These are phyloP conservation scores for Nycticryphes semicollaris DNA, from an alignment of 2,113 vertebrate genomes.

Conservation along the genomic window DNA sequence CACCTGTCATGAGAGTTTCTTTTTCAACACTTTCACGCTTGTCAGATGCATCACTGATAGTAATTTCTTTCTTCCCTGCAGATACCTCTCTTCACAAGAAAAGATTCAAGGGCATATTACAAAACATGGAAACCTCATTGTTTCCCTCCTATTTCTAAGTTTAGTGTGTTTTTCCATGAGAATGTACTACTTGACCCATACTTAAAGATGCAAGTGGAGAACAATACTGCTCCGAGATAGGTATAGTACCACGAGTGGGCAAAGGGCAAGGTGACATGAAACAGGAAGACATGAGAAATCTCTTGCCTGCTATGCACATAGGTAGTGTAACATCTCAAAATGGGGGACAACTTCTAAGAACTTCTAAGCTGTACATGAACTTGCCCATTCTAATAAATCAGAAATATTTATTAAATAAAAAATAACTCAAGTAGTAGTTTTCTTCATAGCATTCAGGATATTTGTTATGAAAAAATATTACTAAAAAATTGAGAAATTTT, in stretches of 20 bases:
- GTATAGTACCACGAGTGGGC: not conserved
- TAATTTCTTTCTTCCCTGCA: not conserved
- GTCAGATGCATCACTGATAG: not conserved
- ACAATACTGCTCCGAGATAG: not conserved
- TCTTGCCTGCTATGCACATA: not conserved
- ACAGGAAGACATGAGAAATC: not conserved
- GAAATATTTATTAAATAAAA: not conserved
- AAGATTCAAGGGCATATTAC: not conserved
- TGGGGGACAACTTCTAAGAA: not conserved
- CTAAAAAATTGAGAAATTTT: not conserved
- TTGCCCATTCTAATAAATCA: not conserved
- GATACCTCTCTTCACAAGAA: not conserved
- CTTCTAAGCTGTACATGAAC: not conserved
- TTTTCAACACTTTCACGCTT: not conserved
- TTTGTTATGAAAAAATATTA: not conserved
- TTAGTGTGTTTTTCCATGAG: not conserved
- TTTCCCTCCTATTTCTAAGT: not conserved
- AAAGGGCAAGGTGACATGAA: not conserved
- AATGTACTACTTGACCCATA: not conserved
- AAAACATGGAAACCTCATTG: not conserved
- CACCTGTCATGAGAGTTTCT: not conserved
- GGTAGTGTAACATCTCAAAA: not conserved
- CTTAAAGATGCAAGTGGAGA: not conserved
- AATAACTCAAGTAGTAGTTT: not conserved
- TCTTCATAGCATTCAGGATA: not conserved